These are phyloP conservation scores for Aix galericulata DNA, from an alignment of 2,113 vertebrate species.

Conservation along the genomic window DNA sequence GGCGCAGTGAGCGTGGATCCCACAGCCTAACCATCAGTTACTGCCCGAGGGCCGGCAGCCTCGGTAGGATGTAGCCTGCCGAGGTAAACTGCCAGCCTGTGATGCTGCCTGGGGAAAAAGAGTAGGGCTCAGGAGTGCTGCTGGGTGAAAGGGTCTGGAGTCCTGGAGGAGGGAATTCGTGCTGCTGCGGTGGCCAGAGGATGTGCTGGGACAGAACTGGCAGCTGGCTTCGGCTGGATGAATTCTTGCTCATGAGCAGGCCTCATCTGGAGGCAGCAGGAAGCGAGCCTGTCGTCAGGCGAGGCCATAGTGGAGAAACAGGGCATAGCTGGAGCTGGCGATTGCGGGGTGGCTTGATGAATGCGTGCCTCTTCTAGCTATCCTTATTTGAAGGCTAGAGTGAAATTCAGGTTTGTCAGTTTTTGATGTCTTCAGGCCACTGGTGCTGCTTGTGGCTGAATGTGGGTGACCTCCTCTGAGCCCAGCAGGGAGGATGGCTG, in stretches of 20 bases:
- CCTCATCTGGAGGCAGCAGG: background rate
- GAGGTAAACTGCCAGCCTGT: background rate
- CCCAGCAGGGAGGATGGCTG: background rate
- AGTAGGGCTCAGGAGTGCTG: background rate
- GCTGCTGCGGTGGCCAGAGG: rapidly evolving
- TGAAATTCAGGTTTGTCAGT: background rate
- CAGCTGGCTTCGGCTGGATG: background rate
- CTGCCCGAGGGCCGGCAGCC: rapidly evolving
- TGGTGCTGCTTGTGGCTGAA: rapidly evolving
- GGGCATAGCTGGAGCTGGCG: background rate
- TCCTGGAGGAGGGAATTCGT: background rate
- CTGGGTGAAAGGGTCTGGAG: background rate
- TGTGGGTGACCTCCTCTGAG: background rate
- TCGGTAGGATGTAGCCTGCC: background rate
- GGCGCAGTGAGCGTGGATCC: rapidly evolving
- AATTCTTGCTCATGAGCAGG: background rate
- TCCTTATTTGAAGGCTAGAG: background rate
- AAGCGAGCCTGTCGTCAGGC: background rate
- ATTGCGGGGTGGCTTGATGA: background rate
- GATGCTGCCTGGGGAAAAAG: background rate
- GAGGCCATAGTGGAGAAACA: background rate
- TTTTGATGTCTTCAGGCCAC: rapidly evolving
- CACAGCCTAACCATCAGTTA: background rate
- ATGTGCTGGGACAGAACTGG: background rate
- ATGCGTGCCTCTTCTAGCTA: rapidly evolving